Percentiles rank a stretch among this genome's conserved stretches.
Conservation (phyloP, 37 sponge, comb jelly and placozoan genomes). For the Ephydatia muelleri region DNA sequence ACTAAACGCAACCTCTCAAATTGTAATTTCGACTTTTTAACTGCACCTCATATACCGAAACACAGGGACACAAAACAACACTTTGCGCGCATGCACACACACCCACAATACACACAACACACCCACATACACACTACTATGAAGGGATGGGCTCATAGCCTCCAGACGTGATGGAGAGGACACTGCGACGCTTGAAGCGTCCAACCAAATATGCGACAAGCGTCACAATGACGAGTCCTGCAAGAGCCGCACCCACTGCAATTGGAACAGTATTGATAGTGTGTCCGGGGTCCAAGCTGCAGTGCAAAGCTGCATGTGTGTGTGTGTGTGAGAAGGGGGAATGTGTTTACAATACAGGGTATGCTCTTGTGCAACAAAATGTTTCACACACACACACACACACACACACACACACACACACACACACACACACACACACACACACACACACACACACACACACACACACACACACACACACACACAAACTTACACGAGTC, state of each 20-base stretch:
- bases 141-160: background rate
- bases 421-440: constrained; percentile 1
- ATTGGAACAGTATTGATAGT: constrained; percentile 87
- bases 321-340: background rate
- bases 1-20: too few relatives aligned
- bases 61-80: background rate
- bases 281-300: background rate
- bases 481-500: constrained; percentile 17
- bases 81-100: background rate
- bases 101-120: background rate
- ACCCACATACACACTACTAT: background rate
- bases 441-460: background rate
- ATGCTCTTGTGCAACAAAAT: too few relatives aligned
- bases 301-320: background rate
- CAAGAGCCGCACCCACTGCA: constrained; percentile 90
- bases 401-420: background rate
- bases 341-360: background rate
- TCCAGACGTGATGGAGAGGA: background rate
- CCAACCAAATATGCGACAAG: constrained; percentile 94
- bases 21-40: too few relatives aligned
- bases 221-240: constrained; percentile 83
- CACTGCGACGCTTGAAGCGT: constrained; percentile 56
- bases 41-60: too few relatives aligned
- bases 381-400: background rate
- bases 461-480: background rate